Evolutionary conservation across 2,113 vertebrate species (phyloP), one percentile per base, ranked within the genome.

Genomic region (Heloderma charlesbogerti): DNA sequence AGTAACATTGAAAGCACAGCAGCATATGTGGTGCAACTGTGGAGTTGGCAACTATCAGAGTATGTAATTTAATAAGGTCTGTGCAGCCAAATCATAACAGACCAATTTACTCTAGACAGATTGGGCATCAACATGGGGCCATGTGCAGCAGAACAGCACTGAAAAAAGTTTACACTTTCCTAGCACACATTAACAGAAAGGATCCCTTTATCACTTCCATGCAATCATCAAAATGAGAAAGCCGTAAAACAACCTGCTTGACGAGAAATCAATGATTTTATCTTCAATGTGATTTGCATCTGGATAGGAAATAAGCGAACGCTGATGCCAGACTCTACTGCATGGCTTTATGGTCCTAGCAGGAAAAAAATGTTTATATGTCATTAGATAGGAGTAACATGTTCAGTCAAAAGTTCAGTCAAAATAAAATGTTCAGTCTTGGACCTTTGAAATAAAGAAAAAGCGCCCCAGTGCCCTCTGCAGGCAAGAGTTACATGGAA

Each of bases 41-140:
- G 20, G 29, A 75, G 71, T 43, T 89, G 88, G 81, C 40, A 75
- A 66, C 67, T 74, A 72, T 60, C 51, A 84, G n/a, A 63, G 81
- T 22, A 45, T n/a, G 15, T 90, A 90, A 84, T 84, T n/a, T 84
- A 83, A 75, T 84, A 89, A 75, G 37, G 29, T 45, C 54, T 45
- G 80, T 71, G 51, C n/a, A 34, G 71, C 20, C 31, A 27, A 37
- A 66, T 60, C 81, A 51, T 80, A 89, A 74, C 74, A 84, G 43
- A 43, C 54, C 45, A 75, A 63, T 60, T 71, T 57, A 20, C 54
- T 60, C 12, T 74, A 60, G 6, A 4, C 25, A 75, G 51, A 43
- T 37, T 45, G 75, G 71, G 54, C 80, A 63, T 34, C 16, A 3
- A 6, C 80, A 84, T 34, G 40, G 6, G 69, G 87, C 27, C 74